Base-by-base conservation (phyloP, 2,113 vertebrate species). In the Brachyhypopomus occidentalis region DNA sequence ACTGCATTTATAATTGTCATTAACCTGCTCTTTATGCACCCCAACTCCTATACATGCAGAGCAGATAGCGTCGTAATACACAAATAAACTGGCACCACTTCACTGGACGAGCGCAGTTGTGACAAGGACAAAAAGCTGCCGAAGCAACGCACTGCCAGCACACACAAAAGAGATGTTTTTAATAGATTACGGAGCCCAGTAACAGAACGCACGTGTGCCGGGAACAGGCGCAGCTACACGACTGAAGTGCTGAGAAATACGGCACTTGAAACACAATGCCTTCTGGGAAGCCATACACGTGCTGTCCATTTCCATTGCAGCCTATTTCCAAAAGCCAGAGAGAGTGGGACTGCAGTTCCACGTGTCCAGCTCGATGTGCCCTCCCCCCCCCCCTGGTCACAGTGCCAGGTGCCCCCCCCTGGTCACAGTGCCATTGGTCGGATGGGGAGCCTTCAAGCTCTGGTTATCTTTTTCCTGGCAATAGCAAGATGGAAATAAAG, bases 381-480 rank as follows among this genome's bases (percentile, higher is more conserved):
- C 59, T 22, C 5, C 6, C 25, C n/a, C 9, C n/a, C 1, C 2
- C 9, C 30, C n/a, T n/a, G 66, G 19, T 22, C 34, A 22, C 38
- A 41, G 23, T 38, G 66, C 66, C n/a, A 22, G n/a, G n/a, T n/a
- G n/a, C n/a, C 9, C n/a, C 1, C 2, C 9, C 30, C n/a, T n/a
- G 66, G 19, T 22, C 34, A 22, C 38, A 41, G 23, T 38, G 66
- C 66, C n/a, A 22, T 41, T 22, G 16, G 34, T 70, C 66, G 8
- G 66, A 41, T 41, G 16, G 22, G 34, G 12, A 52, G 45, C 45
- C 45, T 52, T 11, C 45, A 14, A 11, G 1, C 45, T 12, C 34
- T 22, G 7, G 23, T 62, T 62, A 11, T 62, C 38, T 71, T 71
- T 73, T 34, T 73, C 52, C 72, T 58, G 72, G 72, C 25, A 55